Percentiles rank a stretch among this genome's conserved stretches.
Evolutionary conservation across 2,888 invertebrate species (phyloP).

Genomic region (Oscheius sp.): DNA sequence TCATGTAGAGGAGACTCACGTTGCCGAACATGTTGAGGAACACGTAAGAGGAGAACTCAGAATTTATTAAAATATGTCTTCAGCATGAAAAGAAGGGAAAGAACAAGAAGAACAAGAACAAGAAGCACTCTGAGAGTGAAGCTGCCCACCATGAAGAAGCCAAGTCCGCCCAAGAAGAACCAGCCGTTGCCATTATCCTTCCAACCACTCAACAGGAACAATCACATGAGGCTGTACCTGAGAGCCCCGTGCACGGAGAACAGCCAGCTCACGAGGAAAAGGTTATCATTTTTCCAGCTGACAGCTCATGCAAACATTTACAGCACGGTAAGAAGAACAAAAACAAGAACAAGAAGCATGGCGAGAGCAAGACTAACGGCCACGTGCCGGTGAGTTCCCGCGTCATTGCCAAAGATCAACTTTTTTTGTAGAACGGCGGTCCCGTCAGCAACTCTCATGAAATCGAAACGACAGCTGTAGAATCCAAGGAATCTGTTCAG

Average conservation of each 20-base stretch:
- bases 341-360: constrained; percentile 55
- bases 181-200: constrained; percentile 14
- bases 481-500: constrained; percentile 5
- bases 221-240: not conserved
- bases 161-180: constrained; percentile 17
- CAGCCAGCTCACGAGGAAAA: not conserved
- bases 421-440: constrained; percentile 8
- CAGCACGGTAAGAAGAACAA: constrained; percentile 43
- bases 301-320: constrained; percentile 12
- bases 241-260: not conserved
- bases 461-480: not conserved
- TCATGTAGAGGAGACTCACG: not conserved
- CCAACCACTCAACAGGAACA: constrained; percentile 19
- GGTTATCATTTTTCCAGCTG: not conserved
- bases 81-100: constrained; percentile 18
- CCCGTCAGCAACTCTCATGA: not conserved
- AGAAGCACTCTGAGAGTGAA: constrained; percentile 52
- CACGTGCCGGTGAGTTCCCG: constrained; percentile 13
- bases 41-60: too few relatives aligned
- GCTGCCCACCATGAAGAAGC: constrained; percentile 22
- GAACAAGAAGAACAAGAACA: constrained; percentile 39
- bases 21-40: not conserved
- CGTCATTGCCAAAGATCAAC: not conserved
- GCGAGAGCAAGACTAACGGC: constrained; percentile 39
- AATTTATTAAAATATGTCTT: not conserved